Evolutionary conservation across 2,888 invertebrate genomes (phyloP), one percentile per base, ranked within the genome.

Genomic region (Coremacera marginata): DNA sequence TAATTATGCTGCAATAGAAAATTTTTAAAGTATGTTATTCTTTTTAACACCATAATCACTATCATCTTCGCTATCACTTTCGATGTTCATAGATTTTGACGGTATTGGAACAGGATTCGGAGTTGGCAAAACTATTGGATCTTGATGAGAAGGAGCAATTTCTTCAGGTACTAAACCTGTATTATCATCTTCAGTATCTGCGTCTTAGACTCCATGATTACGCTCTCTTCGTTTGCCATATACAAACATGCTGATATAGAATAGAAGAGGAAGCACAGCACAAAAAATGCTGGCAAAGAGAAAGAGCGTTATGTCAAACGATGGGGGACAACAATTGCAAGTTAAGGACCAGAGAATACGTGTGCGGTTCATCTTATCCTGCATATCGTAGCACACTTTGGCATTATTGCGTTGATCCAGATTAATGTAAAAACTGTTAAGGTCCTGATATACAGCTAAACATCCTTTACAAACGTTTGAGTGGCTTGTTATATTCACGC

Each of bases 341-440:
- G 82, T 82, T 65, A 83, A 86, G 0, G 88, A 88, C 88, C 88
- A 88, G 0, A 55, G 37, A 0, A 80, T 78, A 1, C 88, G 86
- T 0, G 88, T 87, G 37, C 83, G 83, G 76, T 88, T 88, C 88
- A 88, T 88, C 88, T 55, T 78, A 75, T 88, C 87, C 75, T 86
- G 85, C 37, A 87, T 78, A 76, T 87, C 87, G 52, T 83, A 87
- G 77, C 87, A 87, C 49, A 87, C 83, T 62, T 84, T 80, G 1
- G 84, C 83, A 52, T 84, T 84, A 74, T 80, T 83, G 1, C 80
- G 67, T 49, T 83, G 74, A 44, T 87, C 88, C 76, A 88, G 76
- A 4, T 78, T 16, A 7, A 74, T 80, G 68, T 85, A 88, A 71
- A 84, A 87, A 1, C 37, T 49, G 65, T 87, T 87, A 44, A 86